Evolutionary conservation across 2,888 invertebrate species (phyloP), one percentile per base, ranked within the genome.

Genomic region (Macrosiphum euphorbiae): DNA sequence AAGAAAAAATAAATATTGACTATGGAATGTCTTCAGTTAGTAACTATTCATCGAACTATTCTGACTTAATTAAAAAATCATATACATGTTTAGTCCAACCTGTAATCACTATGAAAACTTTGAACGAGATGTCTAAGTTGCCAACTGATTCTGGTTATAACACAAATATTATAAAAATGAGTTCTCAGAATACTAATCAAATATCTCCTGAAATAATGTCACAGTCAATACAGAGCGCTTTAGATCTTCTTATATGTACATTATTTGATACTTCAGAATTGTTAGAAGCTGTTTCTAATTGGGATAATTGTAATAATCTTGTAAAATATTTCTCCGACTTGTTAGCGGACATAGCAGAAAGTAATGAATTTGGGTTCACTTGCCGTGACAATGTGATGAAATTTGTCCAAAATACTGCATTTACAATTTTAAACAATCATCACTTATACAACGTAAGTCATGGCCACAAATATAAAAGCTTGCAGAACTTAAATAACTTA

Each of bases 351-450:
- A 85, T 85, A 58, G 28, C 90, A 35, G 28, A 93, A 50, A 93
- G 7, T 50, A 35, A 35, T 85, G 93, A 90, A 58, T 93, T 90
- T n/a, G 50, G 1, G 5, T 85, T 93, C 50, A 93, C 58, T 58
- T 93, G 90, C 5, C 93, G 90, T 41, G 85, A 93, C 35, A 13
- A 85, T 47, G 90, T 93, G 10, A 86, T 85, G 20, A 35, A 0
- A 20, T 93, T 93, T 20, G 58, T 90, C 28, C 93, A 90, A 85
- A 93, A 85, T 85, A 93, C 58, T 0, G 90, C 85, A 85, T 89
- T 90, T 61, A 90, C 44, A 85, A 93, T 93, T 41, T 93, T 93
- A 61, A 85, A 93, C 35, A 20, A 86, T 28, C 93, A 93, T 61
- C 61, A 93, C 41, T 58, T 89, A 50, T 90, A 85, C 5, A 86